Evolutionary conservation across 2,888 invertebrate species (phyloP), one percentile per base, ranked within the genome.

Genomic region (Sepioteuthis lessoniana): DNA sequence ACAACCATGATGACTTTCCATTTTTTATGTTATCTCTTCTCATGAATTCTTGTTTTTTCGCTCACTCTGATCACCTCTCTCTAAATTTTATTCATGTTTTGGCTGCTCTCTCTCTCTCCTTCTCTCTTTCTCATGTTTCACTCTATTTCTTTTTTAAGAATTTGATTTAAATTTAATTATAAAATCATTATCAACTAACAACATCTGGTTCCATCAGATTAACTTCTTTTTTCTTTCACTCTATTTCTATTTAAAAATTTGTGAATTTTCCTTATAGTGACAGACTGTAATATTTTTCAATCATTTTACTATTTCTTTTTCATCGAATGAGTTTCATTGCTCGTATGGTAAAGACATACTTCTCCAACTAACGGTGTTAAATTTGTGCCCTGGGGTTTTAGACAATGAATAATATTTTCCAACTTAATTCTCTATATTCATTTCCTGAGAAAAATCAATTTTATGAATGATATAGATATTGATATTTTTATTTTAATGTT

Each of bases 161-260:
- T 76, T 76, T 76, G n/a, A 76, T 76, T 76, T 76, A 35, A 76
- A 76, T 76, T 35, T 76, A 35, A 76, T 76, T 76, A n/a, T 13
- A 76, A 19, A 76, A 76, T 76, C 76, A 76, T 76, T 76, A 76
- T n/a, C 76, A 76, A 76, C 76, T 76, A 76, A 76, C n/a, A 76
- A 76, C 76, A 76, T 76, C 76, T 76, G 76, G n/a, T 76, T 76
- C n/a, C 35, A 76, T 76, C n/a, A 76, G n/a, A 76, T 76, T 76
- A 76, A n/a, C n/a, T n/a, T 76, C 16, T 76, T 76, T 76, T 35
- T 76, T 35, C 76, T 76, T 35, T 76, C n/a, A 76, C 76, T 76
- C 16, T 76, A n/a, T 76, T 35, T 76, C 76, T 16, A 35, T 76
- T 35, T n/a, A n/a, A 10, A n/a, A 76, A 10, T 76, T 76, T n/a